Evolutionary conservation across 1,140 invertebrate genomes (phyloP), one percentile per base, ranked within the genome.

Genomic region (Pollicipes pollicipes): DNA sequence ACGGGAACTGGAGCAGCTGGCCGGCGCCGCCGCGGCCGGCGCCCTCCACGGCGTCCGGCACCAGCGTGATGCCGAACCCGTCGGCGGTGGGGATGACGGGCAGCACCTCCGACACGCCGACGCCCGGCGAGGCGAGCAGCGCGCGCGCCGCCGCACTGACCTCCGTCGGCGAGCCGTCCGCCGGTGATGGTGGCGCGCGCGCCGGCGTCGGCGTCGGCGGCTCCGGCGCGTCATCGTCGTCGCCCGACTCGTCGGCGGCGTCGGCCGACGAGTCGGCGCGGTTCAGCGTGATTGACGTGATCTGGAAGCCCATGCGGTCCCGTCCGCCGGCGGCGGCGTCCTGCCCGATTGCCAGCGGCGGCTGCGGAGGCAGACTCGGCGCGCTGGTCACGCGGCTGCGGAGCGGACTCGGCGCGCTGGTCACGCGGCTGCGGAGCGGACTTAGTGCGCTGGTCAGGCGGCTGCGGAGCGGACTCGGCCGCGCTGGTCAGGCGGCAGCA

Each of bases 21-120:
- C 45, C 21, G 21, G 17, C 45, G 2, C 2, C 45, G 6, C 45
- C 45, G 13, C 45, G 13, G 45, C 13, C 8, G 13, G 21, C 6
- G 13, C 2, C 45, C 6, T 10, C 13, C 45, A 58, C 45, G 2
- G 45, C 17, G 45, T 21, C 45, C 13, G 45, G 45, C 8, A 66
- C 27, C 64, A 66, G 64, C 27, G 64, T 66, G 64, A 66, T 66
- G 2, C 64, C 64, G 27, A 66, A 66, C 27, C 64, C 64, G 64
- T 66, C 27, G 3, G 64, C 28, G 27, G 64, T 66, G n/a, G 64
- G 64, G 28, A 66, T 66, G 10, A 24, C 64, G 3, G 64, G 64
- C 64, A 66, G 64, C 45, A 58, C 45, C 2, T 21, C 45, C 13
- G 45, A 17, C 10, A 24, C 45, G 10, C 13, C 27, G 24, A 28